These are phyloP conservation scores for Nyctibius grandis DNA, from an alignment of 2,797 vertebrate species.

Conservation along the genomic window DNA sequence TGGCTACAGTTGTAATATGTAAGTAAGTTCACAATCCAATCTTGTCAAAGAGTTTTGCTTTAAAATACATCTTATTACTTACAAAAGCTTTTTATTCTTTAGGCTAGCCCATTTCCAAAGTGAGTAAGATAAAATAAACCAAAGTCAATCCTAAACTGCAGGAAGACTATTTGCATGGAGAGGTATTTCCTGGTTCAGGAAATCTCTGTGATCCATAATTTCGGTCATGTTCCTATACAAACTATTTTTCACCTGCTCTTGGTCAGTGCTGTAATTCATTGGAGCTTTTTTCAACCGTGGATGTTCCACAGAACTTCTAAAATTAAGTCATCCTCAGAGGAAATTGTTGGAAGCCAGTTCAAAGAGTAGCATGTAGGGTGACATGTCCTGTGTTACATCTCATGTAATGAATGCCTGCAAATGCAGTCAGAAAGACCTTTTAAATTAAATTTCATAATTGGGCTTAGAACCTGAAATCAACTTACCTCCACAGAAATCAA, in stretches of 20 bases:
- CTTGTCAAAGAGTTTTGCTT: not conserved
- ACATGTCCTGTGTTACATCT: not conserved
- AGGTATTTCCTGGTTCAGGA: not conserved
- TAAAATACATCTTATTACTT: not conserved
- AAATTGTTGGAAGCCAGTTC: not conserved
- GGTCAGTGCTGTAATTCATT: not conserved
- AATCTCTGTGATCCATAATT: not conserved
- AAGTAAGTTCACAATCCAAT: not conserved
- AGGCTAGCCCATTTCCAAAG: not conserved
- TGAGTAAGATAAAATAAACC: not conserved
- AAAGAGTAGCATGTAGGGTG: not conserved
- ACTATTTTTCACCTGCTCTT: not conserved
- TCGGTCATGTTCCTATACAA: not conserved
- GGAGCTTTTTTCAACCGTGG: not conserved
- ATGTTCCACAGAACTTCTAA: not conserved
- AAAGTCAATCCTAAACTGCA: not conserved
- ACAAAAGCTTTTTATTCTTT: not conserved
- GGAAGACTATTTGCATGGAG: not conserved
- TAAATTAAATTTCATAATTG: conserved; percentile 21
- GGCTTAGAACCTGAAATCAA: conserved; percentile 15
- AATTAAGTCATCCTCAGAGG: not conserved
- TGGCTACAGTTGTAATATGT: not conserved
- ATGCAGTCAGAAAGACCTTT: not conserved
- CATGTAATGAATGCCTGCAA: not conserved
- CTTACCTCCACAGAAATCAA: conserved; percentile 7